phyloP scores from a whole-genome alignment of 2,797 vertebrate species.

The Oryzias sinensis region DNA sequence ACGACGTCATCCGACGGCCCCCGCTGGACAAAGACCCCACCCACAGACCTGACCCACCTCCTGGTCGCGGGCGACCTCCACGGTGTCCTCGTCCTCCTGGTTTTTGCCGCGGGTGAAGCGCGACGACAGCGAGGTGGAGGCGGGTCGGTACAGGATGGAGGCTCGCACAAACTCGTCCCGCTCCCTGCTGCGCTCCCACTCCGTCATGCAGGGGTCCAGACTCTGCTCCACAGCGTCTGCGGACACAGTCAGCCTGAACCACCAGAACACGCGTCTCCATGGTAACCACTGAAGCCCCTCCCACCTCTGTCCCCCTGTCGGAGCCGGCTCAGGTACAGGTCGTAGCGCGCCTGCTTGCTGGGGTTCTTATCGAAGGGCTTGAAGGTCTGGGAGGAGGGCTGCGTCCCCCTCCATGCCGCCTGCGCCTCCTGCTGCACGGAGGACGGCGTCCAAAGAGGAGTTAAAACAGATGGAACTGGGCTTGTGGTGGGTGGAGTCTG shows the following conservation, averaged over 20 bases:
- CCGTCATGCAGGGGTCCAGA: conserved; percentile 82
- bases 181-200: conserved; percentile 91
- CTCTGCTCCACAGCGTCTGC: conserved; percentile 79
- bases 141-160: conserved; percentile 83
- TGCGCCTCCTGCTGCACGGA: conserved; percentile 42
- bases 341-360: conserved; percentile 91
- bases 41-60: conserved; percentile 73
- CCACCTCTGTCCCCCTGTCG: conserved; percentile 84
- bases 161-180: conserved; percentile 88
- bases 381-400: conserved; percentile 79
- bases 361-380: conserved; percentile 87
- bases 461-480: background rate
- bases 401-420: conserved; percentile 56
- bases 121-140: conserved; percentile 79
- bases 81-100: conserved; percentile 78
- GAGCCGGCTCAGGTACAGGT: conserved; percentile 82
- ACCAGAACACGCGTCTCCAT: no score
- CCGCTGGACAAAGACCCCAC: background rate
- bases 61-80: conserved; percentile 83
- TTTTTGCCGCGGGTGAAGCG: conserved; percentile 85
- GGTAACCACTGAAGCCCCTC: background rate
- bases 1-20: rapidly evolving
- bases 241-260: no score
- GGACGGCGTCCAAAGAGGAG: background rate
- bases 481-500: background rate